phyloP scores from a whole-genome alignment of 2,888 invertebrate genomes.

The Cryptus armator region DNA sequence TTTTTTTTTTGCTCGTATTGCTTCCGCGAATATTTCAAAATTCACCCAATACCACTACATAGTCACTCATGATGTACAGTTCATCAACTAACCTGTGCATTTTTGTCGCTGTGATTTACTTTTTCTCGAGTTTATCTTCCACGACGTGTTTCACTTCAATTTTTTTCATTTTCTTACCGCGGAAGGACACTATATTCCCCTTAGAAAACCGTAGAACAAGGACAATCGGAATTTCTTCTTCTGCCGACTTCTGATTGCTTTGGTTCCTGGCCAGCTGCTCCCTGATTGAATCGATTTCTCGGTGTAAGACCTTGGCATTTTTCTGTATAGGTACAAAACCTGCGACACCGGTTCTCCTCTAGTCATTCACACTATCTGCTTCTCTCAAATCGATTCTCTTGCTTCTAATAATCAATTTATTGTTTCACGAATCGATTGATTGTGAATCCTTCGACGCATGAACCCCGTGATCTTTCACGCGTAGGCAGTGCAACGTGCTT shows the following conservation, averaged over 20 bases:
- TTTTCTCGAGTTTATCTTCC: background rate
- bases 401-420: background rate
- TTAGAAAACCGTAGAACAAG: slow-evolving; percentile 1
- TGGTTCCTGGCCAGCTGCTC: slow-evolving; percentile 80
- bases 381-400: background rate
- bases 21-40: background rate
- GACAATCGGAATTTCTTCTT: slow-evolving; percentile 50
- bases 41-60: background rate
- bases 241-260: slow-evolving; percentile 81
- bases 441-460: background rate
- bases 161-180: background rate
- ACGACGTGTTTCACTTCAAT: background rate
- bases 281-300: slow-evolving; percentile 79
- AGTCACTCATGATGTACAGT: background rate
- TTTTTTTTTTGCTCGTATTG: background rate
- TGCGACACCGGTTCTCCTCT: slow-evolving; percentile 6
- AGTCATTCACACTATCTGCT: slow-evolving; percentile 11
- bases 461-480: slow-evolving; percentile 14
- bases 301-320: slow-evolving; percentile 73
- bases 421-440: slow-evolving; percentile 12
- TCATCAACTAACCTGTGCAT: slow-evolving; percentile 7
- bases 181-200: background rate
- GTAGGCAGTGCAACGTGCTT: slow-evolving; percentile 36
- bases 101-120: slow-evolving; percentile 30
- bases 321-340: slow-evolving; percentile 47